Evolutionary conservation across 2,113 vertebrate genomes (phyloP), one percentile per base, ranked within the genome.

Genomic region (Nyctibius bracteatus): DNA sequence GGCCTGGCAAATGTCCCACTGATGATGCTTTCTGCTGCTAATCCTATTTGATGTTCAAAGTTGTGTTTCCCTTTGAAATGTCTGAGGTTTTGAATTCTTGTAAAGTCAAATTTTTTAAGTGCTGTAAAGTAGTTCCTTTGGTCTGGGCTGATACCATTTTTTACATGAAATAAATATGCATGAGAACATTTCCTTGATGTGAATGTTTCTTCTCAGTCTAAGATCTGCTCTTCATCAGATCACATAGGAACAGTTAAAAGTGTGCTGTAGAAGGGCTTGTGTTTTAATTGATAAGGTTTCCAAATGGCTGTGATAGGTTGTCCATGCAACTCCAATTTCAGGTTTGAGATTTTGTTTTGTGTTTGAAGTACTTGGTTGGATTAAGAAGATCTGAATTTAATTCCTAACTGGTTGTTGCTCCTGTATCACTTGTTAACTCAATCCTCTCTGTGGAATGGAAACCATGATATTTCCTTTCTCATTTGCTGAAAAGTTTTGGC

Each of bases 31-130:
- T 66, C 80, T 94, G 80, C 92, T 96, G 93, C 88, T 74, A 25
- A 84, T 57, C 23, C 44, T 90, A 11, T 92, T 93, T 93, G 61
- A 93, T 88, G 82, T 94, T 93, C 96, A 79, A 84, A 91, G 81
- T 54, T 68, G 16, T 61, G 41, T 62, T 79, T 83, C 52, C 67
- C 77, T 94, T 94, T 92, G 86, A 92, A 96, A 88, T 65, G 39
- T 72, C 72, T 94, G 83, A 92, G 72, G 83, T 63, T 91, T 86
- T 74, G 72, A 84, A 67, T 90, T 92, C 35, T 77, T 89, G 11
- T 75, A 65, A 81, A 92, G 88, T 81, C 83, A 94, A 61, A 58
- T 61, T 84, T 86, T 86, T 68, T 47, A 79, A 82, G 57, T 74
- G 72, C 66, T 92, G 15, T 46, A 51, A 85, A 54, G 77, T 77